A percentile compares a stretch with the other conserved stretches of the same genome.
phyloP scores from a whole-genome alignment of 2,888 invertebrate species.

The Drepanosiphum platanoidis region DNA sequence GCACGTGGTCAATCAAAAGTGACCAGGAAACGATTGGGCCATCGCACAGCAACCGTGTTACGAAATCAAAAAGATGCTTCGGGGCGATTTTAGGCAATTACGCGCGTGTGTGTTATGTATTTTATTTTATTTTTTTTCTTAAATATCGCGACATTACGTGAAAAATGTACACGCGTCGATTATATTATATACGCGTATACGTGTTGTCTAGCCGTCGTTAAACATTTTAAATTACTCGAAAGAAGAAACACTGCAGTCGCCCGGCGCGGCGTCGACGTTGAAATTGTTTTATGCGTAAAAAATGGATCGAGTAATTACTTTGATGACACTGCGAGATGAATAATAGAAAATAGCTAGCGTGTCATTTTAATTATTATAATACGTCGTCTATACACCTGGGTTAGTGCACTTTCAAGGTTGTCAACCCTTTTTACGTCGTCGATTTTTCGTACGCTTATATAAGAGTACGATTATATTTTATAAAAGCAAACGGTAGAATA shows the following conservation, averaged over 20 bases:
- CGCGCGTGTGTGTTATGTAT: neutral
- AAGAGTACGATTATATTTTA: neutral
- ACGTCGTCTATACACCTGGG: neutral
- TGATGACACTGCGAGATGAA: constrained; percentile 37
- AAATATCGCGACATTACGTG: neutral
- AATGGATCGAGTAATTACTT: constrained; percentile 33
- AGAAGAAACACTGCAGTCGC: neutral
- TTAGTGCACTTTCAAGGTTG: constrained; percentile 54
- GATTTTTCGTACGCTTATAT: neutral
- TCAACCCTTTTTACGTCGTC: constrained; percentile 45
- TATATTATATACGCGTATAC: neutral
- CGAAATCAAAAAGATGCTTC: constrained; percentile 29
- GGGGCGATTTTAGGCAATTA: constrained; percentile 10
- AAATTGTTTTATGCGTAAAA: constrained; percentile 3
- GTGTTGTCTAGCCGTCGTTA: neutral
- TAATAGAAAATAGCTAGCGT: constrained; percentile 36
- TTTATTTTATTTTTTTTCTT: neutral
- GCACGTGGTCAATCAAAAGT: constrained; percentile 24
- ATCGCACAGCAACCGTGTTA: neutral
- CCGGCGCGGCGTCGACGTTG: neutral
- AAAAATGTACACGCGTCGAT: neutral
- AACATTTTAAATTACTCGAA: neutral
- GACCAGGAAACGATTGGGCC: constrained; percentile 38
- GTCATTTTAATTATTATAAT: constrained; percentile 54
- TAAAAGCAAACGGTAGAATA: constrained; percentile 2